Evolutionary conservation across 1,140 invertebrate species (phyloP).

Genomic region (Nephila pilipes): DNA sequence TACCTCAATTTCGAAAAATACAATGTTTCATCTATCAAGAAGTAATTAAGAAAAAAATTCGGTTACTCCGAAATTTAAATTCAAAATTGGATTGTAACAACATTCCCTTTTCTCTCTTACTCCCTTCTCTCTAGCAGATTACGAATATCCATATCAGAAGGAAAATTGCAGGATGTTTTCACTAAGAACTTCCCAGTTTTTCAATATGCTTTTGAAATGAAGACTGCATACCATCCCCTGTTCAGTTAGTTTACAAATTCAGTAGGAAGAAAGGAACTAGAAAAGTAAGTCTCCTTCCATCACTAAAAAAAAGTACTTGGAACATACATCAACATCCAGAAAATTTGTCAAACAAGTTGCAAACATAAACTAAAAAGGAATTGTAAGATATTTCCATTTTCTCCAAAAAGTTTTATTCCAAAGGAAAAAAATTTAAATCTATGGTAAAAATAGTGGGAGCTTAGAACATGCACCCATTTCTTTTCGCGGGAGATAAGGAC

Average conservation of each 20-base stretch:
- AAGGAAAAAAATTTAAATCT: constrained; percentile 31
- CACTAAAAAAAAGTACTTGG: not conserved
- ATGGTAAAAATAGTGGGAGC: constrained; percentile 17
- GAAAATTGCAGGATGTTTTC: too few species aligned
- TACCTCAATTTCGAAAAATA: too few species aligned
- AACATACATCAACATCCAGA: not conserved
- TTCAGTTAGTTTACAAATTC: not conserved
- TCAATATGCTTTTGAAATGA: too few species aligned
- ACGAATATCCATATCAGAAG: too few species aligned
- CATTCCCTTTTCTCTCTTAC: too few species aligned
- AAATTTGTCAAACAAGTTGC: constrained; percentile 60
- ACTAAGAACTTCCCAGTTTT: too few species aligned
- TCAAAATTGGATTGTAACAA: too few species aligned
- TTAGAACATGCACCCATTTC: constrained; percentile 52
- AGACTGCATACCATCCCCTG: too few species aligned
- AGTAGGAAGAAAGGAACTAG: not conserved
- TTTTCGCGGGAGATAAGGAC: constrained; percentile 31
- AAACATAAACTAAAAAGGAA: constrained; percentile 61
- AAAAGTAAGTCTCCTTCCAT: not conserved
- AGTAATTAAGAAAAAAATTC: too few species aligned
- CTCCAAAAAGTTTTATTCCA: not conserved
- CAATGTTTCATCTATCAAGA: too few species aligned
- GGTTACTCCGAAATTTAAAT: too few species aligned
- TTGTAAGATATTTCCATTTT: constrained; percentile 66
- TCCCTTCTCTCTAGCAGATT: too few species aligned